Evolutionary conservation across 2,888 invertebrate genomes (phyloP), one percentile per base, ranked within the genome.

Genomic region (Aleiodes testaceus): DNA sequence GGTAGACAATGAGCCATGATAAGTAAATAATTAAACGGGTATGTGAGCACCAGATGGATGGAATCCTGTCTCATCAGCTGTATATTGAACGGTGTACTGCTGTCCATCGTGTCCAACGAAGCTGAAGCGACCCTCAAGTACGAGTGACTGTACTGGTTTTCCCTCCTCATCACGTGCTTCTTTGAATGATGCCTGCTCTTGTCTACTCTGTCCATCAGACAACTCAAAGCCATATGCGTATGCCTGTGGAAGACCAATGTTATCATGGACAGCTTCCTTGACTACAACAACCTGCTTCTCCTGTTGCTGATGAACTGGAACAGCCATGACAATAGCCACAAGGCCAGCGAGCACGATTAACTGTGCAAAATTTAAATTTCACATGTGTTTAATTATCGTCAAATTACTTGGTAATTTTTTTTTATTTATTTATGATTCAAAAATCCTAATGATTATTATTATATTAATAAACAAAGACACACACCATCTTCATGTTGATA

Each of bases 51-150:
- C 82, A 36, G 74, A 69, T 20, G 81, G 80, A 20, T 77, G 79
- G 81, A 80, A 83, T 22, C 82, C 82, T 18, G 79, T 79, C 66
- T 81, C 80, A 72, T 83, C 82, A 49, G 83, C 84, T 65, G 77
- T 74, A 75, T 84, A 83, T 18, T 66, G 78, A 22, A 84, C 75
- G 36, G 77, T 77, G 78, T 77, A 83, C 18, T 67, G 72, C 47
- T 77, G 76, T 53, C 79, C 78, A 3, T 26, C 73, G 2, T 82
- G 81, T 47, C 80, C 81, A 16, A 81, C 79, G 66, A 70, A 82
- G 42, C 80, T 76, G 79, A 71, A 84, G 49, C 81, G 79, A 66
- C 86, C 86, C 2, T 72, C 72, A 14, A 83, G 82, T 1, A 78
- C 77, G 18, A 82, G 66, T 11, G 74, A 64, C 22, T 65, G 77